A percentile compares a stretch with the other conserved stretches of the same genome.
phyloP scores from a whole-genome alignment of 2,888 invertebrate species.

The Tipula unca region DNA sequence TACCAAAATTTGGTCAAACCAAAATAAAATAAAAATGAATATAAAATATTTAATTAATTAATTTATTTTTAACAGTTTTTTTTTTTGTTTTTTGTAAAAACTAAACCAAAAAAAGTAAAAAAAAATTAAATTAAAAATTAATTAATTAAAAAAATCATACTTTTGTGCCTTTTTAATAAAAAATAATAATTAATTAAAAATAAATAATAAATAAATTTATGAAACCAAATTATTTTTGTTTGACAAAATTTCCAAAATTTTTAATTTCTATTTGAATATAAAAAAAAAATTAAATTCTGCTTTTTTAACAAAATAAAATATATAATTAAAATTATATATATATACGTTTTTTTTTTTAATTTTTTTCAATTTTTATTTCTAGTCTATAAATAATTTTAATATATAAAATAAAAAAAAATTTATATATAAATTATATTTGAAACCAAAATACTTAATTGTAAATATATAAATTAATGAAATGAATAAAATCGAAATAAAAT shows the following conservation, averaged over 20 bases:
- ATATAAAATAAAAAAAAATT: background rate
- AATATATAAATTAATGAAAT: background rate
- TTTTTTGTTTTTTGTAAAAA: background rate
- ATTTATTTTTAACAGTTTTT: background rate
- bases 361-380: background rate
- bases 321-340: background rate
- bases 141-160: slow-evolving; percentile 9
- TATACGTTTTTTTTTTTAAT: background rate
- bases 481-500: background rate
- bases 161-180: slow-evolving; percentile 14
- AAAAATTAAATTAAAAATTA: background rate
- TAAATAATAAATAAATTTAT: background rate
- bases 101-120: background rate
- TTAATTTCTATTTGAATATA: background rate
- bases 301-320: background rate
- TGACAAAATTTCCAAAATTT: background rate
- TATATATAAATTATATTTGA: background rate
- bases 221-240: slow-evolving; percentile 8
- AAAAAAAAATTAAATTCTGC: background rate
- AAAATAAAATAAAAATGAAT: background rate
- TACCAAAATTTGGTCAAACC: slow-evolving; percentile 8
- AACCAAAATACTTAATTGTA: slow-evolving; percentile 14
- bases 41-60: background rate
- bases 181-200: background rate
- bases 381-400: background rate